Percentiles rank a stretch among this genome's conserved stretches.
phyloP scores from a whole-genome alignment of 2,797 vertebrate species.

The Manis javanica region DNA sequence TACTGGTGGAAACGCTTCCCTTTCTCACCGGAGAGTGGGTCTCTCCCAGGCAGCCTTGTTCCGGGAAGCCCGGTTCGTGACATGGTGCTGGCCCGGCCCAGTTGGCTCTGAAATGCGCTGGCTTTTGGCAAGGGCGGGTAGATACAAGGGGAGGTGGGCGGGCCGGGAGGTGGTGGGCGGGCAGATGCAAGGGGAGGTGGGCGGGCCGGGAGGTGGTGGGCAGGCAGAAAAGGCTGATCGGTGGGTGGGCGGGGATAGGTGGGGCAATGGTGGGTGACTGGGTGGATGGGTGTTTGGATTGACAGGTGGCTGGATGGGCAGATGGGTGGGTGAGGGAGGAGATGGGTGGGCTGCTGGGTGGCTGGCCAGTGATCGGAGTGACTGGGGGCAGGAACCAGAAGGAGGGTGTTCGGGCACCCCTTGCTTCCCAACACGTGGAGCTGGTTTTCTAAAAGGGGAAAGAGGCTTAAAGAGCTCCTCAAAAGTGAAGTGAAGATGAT shows the following conservation, averaged over 20 bases:
- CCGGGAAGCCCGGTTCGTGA: neutral
- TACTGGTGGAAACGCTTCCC: neutral
- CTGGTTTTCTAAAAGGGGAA: neutral
- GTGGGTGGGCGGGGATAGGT: neutral
- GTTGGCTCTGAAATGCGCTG: neutral
- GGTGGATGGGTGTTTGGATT: neutral
- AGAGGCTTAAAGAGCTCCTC: neutral
- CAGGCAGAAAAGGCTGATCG: neutral
- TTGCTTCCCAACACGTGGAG: neutral
- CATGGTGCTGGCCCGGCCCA: neutral
- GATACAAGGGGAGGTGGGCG: neutral
- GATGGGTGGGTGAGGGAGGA: too few species aligned
- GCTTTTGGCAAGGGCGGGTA: neutral
- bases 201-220: neutral
- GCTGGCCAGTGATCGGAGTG: neutral
- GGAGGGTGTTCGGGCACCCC: rapidly evolving
- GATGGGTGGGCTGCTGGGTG: neutral
- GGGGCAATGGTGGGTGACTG: neutral
- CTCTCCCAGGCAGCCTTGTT: neutral
- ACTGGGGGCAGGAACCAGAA: neutral
- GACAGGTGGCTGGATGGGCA: neutral
- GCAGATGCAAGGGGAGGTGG: neutral
- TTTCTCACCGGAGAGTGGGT: neutral
- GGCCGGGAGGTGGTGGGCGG: neutral
- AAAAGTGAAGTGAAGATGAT: neutral